Evolutionary conservation across 2,888 invertebrate genomes (phyloP).

Genomic region (Odontomyia ornata): DNA sequence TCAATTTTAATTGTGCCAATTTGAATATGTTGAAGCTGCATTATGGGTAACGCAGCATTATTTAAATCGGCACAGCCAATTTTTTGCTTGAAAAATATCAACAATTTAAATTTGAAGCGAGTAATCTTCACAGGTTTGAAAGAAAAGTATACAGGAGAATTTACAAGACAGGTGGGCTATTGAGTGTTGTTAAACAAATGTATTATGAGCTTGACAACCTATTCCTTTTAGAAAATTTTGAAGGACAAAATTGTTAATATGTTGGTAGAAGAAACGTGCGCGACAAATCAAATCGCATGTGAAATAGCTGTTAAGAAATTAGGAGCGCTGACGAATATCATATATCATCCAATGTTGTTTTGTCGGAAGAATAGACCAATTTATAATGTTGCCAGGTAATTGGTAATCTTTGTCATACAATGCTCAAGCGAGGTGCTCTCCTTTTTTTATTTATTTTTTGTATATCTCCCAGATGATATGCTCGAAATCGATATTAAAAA

Average conservation of each 20-base stretch:
- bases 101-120: slow-evolving; percentile 3
- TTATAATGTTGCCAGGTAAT: not conserved
- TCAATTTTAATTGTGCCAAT: not conserved
- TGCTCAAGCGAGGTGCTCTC: too few species aligned
- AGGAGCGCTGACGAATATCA: not conserved
- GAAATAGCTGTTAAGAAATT: slow-evolving; percentile 10
- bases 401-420: too few species aligned
- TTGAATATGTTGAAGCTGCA: not conserved
- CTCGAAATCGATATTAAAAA: too few species aligned
- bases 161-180: not conserved
- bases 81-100: slow-evolving; percentile 13
- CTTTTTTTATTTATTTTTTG: not conserved
- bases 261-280: slow-evolving; percentile 5
- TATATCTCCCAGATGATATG: too few species aligned
- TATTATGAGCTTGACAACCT: not conserved
- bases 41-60: slow-evolving; percentile 6
- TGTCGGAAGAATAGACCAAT: slow-evolving; percentile 1
- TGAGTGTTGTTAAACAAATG: not conserved
- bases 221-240: slow-evolving; percentile 9
- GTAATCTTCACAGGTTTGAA: not conserved
- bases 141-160: slow-evolving; percentile 9
- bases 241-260: slow-evolving; percentile 7
- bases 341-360: slow-evolving; percentile 15
- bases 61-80: slow-evolving; percentile 14
- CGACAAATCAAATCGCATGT: not conserved